Base-by-base conservation (phyloP, 1,140 invertebrate genomes). In the Idris sp. region DNA sequence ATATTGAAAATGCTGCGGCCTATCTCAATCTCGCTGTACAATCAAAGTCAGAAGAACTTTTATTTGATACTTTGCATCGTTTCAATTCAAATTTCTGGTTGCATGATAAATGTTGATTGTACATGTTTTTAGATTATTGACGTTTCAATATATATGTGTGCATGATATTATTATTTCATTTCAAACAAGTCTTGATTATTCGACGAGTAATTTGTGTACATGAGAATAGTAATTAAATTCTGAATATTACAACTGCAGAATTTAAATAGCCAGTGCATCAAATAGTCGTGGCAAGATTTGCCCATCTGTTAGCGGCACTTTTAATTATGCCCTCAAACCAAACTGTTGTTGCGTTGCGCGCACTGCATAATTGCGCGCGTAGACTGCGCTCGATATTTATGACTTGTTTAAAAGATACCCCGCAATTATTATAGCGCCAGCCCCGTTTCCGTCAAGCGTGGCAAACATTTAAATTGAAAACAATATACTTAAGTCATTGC, bases 301-400 rank as follows among this genome's bases (percentile, higher is more conserved):
- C 67, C 56, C 67, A 61, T 71, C 48, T 54, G 67, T 71, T 71
- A 61, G 49, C 41, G 33, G 25, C 4, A 46, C 40, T 65, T 61
- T 64, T 74, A 74, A 74, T 74, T 61, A 51, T 54, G 61, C 61
- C 61, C 71, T n/a, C 10, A 9, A 44, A 59, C 38, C 51, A 5
- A 33, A 22, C 15, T 22, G 44, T 33, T 49, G n/a, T n/a, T n/a
- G n/a, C n/a, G 64, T 44, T 33, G 53, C 36, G 35, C 51, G 16
- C 36, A 22, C 16, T 36, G 56, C 51, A 59, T 41, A 73, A 62
- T 65, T 65, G 22, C 15, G 22, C 25, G n/a, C n/a, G n/a, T n/a
- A n/a, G n/a, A n/a, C n/a, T n/a, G 46, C 35, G 53, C 46, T 22
- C 61, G 71, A 65, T 74, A 74, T 67, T 74, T 67, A 74, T 65